Conservation (phyloP, 2,888 invertebrate species). For the Tenthredo mesomela region DNA sequence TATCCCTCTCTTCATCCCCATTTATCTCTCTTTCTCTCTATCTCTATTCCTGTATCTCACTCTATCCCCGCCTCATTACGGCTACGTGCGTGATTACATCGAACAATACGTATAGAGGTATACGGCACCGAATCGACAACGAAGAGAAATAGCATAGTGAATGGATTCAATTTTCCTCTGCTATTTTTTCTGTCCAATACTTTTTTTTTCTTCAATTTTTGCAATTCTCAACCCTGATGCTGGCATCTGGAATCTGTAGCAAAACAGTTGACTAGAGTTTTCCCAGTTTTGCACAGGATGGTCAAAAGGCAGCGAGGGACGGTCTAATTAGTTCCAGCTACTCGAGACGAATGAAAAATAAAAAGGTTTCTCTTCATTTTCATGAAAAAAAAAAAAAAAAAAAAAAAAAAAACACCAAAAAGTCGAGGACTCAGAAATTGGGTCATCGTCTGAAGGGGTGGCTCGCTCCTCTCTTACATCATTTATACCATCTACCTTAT, state of each 20-base stretch:
- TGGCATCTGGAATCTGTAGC: neutral
- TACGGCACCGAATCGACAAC: neutral
- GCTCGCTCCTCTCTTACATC: neutral
- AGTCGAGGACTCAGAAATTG: neutral
- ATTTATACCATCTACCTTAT: neutral
- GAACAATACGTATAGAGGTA: neutral
- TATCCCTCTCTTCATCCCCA: constrained; percentile 45
- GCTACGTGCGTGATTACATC: constrained; percentile 53
- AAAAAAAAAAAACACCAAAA: neutral
- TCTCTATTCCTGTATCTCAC: constrained; percentile 1
- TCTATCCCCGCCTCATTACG: constrained; percentile 58
- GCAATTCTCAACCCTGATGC: neutral
- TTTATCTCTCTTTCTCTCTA: constrained; percentile 12
- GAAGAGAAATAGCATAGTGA: neutral
- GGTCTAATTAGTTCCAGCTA: constrained; percentile 68
- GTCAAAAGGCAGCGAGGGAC: constrained; percentile 58
- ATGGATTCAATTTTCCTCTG: neutral
- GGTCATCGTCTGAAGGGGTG: neutral
- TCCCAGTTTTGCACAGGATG: neutral
- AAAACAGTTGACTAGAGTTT: neutral
- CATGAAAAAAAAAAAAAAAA: neutral
- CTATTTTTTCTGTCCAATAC: neutral
- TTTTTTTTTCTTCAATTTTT: neutral
- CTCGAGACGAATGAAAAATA: constrained; percentile 61
- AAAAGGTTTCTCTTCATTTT: neutral